Evolutionary conservation across 2,888 invertebrate species (phyloP), one percentile per base, ranked within the genome.

Genomic region (Sericinus montela): DNA sequence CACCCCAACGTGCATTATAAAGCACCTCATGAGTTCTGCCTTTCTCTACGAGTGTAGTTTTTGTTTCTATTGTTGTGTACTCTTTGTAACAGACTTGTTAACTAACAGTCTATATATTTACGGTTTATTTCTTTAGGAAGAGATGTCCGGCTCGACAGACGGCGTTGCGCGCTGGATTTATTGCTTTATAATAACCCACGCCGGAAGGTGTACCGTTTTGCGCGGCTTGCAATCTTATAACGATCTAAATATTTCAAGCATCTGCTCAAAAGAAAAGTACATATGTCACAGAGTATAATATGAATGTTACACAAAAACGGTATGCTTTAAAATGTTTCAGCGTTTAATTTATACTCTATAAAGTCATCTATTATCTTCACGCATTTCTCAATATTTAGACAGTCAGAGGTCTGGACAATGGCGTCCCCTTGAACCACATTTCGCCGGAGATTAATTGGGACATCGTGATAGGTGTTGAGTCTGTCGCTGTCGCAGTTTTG

Each of bases 1-100:
- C 74, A 67, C 75, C 65, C 59, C 56, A 63, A 59, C 65, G 65
- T 71, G 82, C 23, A 10, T 19, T 28, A 35, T 77, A 79, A 80
- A 84, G 77, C 74, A 72, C 78, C 81, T 83, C 83, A 80, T 74
- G 77, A 79, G 76, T 72, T 75, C 72, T 74, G 70, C 69, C 75
- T 80, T 80, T 80, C 75, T 39, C 25, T 39, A 34, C 7, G 5
- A 7, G 11, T 25, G 25, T 28, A 46, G 39, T 34, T 34, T 39
- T 43, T 43, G 15, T 38, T 23, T 32, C 23, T 19, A 38, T 45
- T 55, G 51, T 49, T 56, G 55, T 59, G 64, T 62, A 61, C 65
- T 60, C 63, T 67, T 69, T 64, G 65, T 74, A 72, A 74, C 74
- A 69, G 63, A 68, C 65, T 58, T 57, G 68, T 69, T 73, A 73